A percentile compares a stretch with the other conserved stretches of the same genome.
Conservation (phyloP, 2,113 vertebrate genomes). For the Ia io region DNA sequence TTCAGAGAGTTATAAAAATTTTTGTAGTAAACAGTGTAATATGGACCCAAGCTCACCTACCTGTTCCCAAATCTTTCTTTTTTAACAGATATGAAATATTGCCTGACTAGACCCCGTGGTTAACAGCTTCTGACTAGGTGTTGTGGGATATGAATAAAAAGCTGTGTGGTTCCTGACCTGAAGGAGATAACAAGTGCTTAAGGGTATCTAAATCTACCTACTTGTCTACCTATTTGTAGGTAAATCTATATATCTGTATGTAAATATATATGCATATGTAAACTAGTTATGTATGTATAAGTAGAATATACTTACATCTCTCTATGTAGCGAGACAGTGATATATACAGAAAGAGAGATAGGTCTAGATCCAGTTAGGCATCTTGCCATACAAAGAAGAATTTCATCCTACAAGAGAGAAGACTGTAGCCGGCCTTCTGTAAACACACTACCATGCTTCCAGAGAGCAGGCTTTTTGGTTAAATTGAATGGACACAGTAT, state of each 20-base stretch:
- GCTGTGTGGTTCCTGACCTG: neutral
- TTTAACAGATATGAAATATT: neutral
- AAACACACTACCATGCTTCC: neutral
- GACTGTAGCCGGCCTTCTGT: neutral
- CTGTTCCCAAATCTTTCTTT: neutral
- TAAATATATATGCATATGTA: neutral
- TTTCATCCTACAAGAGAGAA: neutral
- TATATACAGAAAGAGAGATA: neutral
- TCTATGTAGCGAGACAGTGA: neutral
- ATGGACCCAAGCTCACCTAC: neutral
- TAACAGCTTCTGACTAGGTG: neutral
- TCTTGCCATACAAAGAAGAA: neutral
- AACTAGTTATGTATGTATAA: neutral
- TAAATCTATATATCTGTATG: neutral
- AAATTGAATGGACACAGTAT: too few relatives aligned
- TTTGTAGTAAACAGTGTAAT: neutral
- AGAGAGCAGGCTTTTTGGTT: neutral
- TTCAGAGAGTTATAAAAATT: neutral
- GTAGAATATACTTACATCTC: neutral
- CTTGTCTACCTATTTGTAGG: neutral
- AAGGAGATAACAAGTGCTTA: neutral
- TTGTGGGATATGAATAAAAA: neutral
- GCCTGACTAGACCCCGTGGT: neutral
- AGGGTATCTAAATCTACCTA: neutral
- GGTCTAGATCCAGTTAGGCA: rapidly evolving